Base-by-base conservation (phyloP, 2,113 vertebrate genomes). In the Pachycephala philippinensis region DNA sequence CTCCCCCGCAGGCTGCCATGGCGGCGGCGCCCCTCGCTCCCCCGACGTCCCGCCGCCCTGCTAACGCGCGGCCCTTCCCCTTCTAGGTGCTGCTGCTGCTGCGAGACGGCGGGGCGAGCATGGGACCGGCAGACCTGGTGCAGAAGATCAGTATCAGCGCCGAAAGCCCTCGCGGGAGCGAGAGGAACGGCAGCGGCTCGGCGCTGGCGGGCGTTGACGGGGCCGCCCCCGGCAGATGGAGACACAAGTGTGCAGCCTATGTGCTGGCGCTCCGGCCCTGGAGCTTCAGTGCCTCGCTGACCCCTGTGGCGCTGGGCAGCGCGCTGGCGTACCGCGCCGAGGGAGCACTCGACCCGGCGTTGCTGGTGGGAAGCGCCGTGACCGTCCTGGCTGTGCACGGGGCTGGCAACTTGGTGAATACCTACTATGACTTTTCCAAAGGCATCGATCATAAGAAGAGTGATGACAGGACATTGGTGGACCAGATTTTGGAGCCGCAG, bases 381-480 rank as follows among this genome's bases (percentile, higher is more conserved):
- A 97, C 99, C 0, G 99, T 99, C 53, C 97, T 99, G 63, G 98
- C 99, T 0, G 99, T 99, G 72, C 99, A 99, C 7, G 99, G 99
- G 1, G 99, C 99, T 0, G 99, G 99, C 6, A 99, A 99, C 95
- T 96, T 99, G 39, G 99, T 99, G 12, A 99, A 99, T 94, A 99
- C 99, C 39, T 99, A 99, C 96, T 99, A 99, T n/a, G 99, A 99
- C 97, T 99, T 99, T 96, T 99, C 99, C 76, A 99, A 99, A 97
- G 99, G 99, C 52, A 99, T 99, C 49, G 99, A 99, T 89, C 99
- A 99, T 96, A 99, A 99, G 97, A 99, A 99, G 96, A 99, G 99
- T 1, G 99, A 99, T 11, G 99, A 99, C 90, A 98, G 99, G 97
- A 99, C 99, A 30, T 96, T 99, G 50, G 99, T 99, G 96, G 99